Conservation (phyloP, 2,113 vertebrate genomes). For the Megaceryle torquata region DNA sequence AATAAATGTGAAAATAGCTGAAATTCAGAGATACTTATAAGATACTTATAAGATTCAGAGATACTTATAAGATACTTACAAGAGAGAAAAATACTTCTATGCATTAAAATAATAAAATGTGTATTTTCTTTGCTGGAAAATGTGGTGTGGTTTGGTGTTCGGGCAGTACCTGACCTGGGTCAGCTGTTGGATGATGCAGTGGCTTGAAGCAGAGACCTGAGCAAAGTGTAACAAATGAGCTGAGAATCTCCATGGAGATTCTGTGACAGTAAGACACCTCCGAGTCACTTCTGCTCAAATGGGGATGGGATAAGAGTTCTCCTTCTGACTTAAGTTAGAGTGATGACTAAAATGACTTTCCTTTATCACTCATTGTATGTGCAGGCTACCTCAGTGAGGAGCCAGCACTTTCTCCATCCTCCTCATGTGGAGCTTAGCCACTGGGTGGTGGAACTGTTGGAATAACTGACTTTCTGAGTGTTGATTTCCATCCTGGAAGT, state of each 20-base stretch:
- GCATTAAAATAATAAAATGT: not conserved
- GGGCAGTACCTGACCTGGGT: not conserved
- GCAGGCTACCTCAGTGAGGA: not conserved
- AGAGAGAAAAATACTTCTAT: not conserved
- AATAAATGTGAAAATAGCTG: not conserved
- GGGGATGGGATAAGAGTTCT: not conserved
- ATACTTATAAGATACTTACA: not conserved
- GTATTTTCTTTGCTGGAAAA: not conserved
- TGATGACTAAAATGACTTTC: not conserved
- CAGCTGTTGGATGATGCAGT: not conserved
- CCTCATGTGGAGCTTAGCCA: not conserved
- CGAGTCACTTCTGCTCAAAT: not conserved
- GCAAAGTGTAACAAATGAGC: not conserved
- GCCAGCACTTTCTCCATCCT: not conserved
- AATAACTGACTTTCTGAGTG: not conserved
- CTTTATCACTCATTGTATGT: not conserved
- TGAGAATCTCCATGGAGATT: not conserved
- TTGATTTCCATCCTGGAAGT: not conserved
- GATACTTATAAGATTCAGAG: not conserved
- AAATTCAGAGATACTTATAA: not conserved
- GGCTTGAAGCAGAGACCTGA: not conserved
- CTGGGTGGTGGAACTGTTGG: not conserved
- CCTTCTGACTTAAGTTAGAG: not conserved
- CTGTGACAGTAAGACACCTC: not conserved
- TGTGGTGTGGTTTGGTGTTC: not conserved